phyloP scores from a whole-genome alignment of 2,888 invertebrate species.

The Theretra japonica region DNA sequence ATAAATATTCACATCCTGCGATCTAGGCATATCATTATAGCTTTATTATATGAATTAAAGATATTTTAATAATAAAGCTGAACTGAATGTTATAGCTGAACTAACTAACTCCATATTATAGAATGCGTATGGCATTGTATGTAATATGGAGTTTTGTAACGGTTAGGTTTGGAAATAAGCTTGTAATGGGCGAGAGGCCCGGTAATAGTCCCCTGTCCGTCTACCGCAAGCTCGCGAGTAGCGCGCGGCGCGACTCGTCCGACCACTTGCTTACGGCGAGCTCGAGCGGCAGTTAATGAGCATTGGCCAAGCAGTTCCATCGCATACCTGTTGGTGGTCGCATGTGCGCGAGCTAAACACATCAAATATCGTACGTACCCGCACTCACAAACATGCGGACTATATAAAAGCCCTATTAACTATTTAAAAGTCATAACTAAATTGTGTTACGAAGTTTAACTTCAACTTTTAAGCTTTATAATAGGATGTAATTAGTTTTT shows the following conservation, averaged over 20 bases:
- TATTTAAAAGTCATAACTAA: not conserved
- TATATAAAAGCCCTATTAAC: not conserved
- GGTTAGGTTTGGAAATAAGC: not conserved
- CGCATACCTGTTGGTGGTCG: conserved; percentile 8
- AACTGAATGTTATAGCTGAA: no score
- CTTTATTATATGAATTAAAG: no score
- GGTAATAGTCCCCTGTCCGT: not conserved
- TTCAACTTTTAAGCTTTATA: conserved; percentile 3
- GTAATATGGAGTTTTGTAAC: not conserved
- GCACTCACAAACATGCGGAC: not conserved
- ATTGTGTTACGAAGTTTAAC: not conserved
- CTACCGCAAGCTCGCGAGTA: not conserved
- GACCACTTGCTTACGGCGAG: not conserved
- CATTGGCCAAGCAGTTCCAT: conserved; percentile 9
- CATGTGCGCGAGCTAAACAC: not conserved
- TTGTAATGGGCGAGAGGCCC: not conserved
- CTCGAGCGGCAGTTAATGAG: not conserved
- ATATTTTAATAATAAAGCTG: no score
- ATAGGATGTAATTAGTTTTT: conserved; percentile 27
- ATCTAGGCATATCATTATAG: no score
- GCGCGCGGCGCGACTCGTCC: conserved; percentile 1
- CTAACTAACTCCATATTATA: no score
- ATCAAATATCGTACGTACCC: not conserved
- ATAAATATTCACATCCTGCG: no score
- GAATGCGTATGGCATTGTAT: no score